Evolutionary conservation across 2,888 invertebrate species (phyloP), one percentile per base, ranked within the genome.

Genomic region (Elgonia sp.): DNA sequence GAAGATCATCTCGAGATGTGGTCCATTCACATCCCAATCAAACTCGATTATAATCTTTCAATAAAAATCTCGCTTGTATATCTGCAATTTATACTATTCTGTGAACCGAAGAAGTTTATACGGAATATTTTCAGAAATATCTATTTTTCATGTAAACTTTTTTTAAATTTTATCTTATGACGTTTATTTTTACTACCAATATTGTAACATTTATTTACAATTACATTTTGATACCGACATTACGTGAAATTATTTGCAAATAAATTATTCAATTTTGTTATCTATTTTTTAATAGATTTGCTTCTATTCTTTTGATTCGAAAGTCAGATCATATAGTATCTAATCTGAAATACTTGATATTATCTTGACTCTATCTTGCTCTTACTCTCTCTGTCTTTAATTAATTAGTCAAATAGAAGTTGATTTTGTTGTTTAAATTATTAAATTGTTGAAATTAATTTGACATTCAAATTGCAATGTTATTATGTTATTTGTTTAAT

Each of bases 1-100:
- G 91, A 93, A 93, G 92, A 94, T 93, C 93, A 65, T 94, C 94
- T 93, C 93, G 91, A 93, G 92, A 92, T 91, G 89, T 89, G 91
- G 91, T 92, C 90, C 92, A 91, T 90, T 87, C 83, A 79, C 89
- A 92, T 92, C 90, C 91, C 82, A 89, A 92, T 91, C 91, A 79
- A 60, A 50, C 21, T 16, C 20, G 46, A 57, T 72, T 53, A 50
- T 39, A 72, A 83, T 79, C 79, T 79, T 83, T 67, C 46, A 39
- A 42, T 75, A 46, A 46, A 65, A 65, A 77, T 76, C 29, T 62
- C 46, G 10, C 55, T 37, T 50, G 12, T n/a, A 40, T 69, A 37
- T 65, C 76, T 81, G 12, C 76, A 9, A 21, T 65, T 63, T 46
- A 76, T 76, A 62, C 53, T 76, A 53, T 76, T 65, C 65, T 76